Evolutionary conservation across 2,113 vertebrate genomes (phyloP).

Genomic region (Hemicordylus capensis): DNA sequence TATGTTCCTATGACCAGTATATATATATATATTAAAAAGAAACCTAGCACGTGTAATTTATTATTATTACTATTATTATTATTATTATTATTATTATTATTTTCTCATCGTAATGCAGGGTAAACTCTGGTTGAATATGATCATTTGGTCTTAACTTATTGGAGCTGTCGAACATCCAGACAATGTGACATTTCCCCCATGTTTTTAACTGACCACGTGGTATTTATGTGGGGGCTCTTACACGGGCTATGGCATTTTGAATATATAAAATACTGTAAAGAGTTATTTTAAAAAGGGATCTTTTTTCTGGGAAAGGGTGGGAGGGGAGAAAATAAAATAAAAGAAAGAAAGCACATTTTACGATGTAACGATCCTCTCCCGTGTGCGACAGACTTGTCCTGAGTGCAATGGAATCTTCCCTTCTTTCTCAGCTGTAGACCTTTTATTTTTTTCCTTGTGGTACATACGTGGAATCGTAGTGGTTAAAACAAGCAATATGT

Average conservation of each 20-base stretch:
- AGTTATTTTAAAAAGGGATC: constrained; percentile 57
- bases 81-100: no score
- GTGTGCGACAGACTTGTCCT: constrained; percentile 78
- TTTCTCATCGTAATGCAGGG: constrained; percentile 86
- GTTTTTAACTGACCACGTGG: constrained; percentile 78
- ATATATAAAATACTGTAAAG: constrained; percentile 75
- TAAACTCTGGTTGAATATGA: constrained; percentile 82
- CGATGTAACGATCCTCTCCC: constrained; percentile 78
- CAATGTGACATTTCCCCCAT: constrained; percentile 84
- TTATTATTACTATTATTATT: no score
- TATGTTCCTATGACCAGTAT: constrained; percentile 78
- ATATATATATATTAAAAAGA: constrained; percentile 64
- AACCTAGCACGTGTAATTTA: constrained; percentile 86
- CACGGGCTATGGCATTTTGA: constrained; percentile 78
- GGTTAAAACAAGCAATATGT: constrained; percentile 79
- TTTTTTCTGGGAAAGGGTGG: constrained; percentile 27
- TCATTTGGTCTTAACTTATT: constrained; percentile 88
- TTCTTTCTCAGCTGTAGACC: constrained; percentile 76
- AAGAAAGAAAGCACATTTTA: constrained; percentile 82
- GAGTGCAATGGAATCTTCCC: constrained; percentile 78
- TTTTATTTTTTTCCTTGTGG: constrained; percentile 74
- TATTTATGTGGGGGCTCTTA: constrained; percentile 79
- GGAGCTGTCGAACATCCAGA: constrained; percentile 78
- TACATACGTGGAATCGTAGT: constrained; percentile 83
- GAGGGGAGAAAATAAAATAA: constrained; percentile 30